These are phyloP conservation scores for Sitodiplosis mosellana DNA, from an alignment of 1,140 invertebrate genomes.

Conservation along the genomic window DNA sequence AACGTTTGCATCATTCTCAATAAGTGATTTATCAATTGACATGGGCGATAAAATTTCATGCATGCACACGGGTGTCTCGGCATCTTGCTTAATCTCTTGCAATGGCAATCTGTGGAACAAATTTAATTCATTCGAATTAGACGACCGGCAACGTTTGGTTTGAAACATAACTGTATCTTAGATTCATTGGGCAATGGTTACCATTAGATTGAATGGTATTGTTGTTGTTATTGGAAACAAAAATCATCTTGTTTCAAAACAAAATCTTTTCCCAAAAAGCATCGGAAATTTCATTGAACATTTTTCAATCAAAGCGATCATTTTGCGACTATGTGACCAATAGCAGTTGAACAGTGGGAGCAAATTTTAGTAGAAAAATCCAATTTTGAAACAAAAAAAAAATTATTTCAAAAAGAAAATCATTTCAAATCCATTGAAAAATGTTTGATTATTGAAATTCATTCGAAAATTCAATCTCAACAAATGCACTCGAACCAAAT, in stretches of 20 bases:
- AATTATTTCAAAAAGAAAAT: too few relatives aligned
- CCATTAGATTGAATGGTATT: background rate
- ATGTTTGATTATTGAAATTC: too few relatives aligned
- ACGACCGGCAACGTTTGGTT: background rate
- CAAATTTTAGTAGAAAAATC: too few relatives aligned
- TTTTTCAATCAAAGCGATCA: too few relatives aligned
- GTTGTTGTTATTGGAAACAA: background rate
- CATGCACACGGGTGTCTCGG: slow-evolving; percentile 23
- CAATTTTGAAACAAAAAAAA: too few relatives aligned
- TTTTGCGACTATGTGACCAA: too few relatives aligned
- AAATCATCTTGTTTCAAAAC: background rate
- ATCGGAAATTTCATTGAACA: background rate
- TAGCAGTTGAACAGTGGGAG: too few relatives aligned
- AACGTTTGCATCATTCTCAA: background rate
- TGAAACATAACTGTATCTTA: background rate
- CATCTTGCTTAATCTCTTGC: background rate
- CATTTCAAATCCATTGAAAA: too few relatives aligned
- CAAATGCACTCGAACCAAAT: too few relatives aligned
- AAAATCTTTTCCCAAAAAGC: background rate
- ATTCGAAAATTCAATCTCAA: too few relatives aligned
- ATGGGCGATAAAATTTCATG: slow-evolving; percentile 19
- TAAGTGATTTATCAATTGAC: slow-evolving; percentile 18
- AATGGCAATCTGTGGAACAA: background rate
- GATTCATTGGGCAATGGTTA: background rate
- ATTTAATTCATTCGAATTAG: background rate